Base-by-base conservation (phyloP, 2,888 invertebrate species). In the Crioceris asparagi region DNA sequence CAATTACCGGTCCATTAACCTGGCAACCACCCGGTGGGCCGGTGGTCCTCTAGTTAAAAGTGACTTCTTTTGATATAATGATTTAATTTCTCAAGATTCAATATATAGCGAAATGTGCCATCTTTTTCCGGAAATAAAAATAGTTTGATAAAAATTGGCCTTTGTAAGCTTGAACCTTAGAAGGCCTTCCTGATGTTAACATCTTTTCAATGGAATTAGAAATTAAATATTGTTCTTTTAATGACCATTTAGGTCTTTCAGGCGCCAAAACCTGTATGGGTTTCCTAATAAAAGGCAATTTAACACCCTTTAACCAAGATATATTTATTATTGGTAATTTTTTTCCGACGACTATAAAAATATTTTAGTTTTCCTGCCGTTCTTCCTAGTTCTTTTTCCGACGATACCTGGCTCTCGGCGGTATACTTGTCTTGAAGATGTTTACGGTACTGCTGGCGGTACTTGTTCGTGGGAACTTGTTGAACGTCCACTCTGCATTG, bases 81-180 rank as follows among this genome's bases (percentile, higher is more conserved):
- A 38, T 38, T 38, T 23, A 33, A 10, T 4, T 17, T 11, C 27
- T 38, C 33, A 2, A 25, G 19, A 27, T n/a, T n/a, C n/a, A n/a
- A n/a, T n/a, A n/a, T n/a, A n/a, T n/a, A n/a, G n/a, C n/a, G n/a
- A n/a, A n/a, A n/a, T n/a, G n/a, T n/a, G n/a, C n/a, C n/a, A n/a
- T n/a, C n/a, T n/a, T n/a, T n/a, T n/a, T n/a, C n/a, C 33, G 26
- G 17, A 38, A 17, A 14, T 40, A 19, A 34, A 45, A 42, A 14
- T 34, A 40, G 11, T 25, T 39, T 3, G 45, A 45, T 12, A 45
- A 15, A 31, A 29, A 44, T 29, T 44, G 44, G 17, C 16, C 35
- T 23, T n/a, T n/a, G 14, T 39, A 41, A 17, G 39, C 23, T 23
- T 23, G 7, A 23, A 23, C 23, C n/a, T 23, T n/a, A 23, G 23